These are phyloP conservation scores for Oscheius sp. DNA, from an alignment of 2,888 invertebrate genomes.

Conservation along the genomic window DNA sequence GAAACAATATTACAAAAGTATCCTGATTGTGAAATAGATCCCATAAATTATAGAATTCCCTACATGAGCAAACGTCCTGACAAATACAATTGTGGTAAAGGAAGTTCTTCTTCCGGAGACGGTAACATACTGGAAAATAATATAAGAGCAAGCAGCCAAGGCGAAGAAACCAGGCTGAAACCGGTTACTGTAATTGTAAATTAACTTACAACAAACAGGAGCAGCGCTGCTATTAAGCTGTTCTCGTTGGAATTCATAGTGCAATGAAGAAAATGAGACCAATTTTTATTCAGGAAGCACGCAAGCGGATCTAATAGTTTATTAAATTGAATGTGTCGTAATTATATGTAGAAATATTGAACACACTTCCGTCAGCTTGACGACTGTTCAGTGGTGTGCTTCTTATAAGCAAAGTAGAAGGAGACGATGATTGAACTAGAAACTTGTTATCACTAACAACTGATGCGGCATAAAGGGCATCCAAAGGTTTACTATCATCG, in stretches of 20 bases:
- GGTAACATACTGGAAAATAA: background rate
- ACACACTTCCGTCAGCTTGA: background rate
- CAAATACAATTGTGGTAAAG: constrained; percentile 17
- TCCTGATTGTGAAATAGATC: background rate
- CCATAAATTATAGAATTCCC: background rate
- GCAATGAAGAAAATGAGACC: background rate
- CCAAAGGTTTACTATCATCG: too few species aligned
- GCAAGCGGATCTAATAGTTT: too few species aligned
- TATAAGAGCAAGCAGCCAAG: background rate
- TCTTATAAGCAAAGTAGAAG: constrained; percentile 2
- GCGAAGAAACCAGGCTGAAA: constrained; percentile 10
- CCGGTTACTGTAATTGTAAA: too few species aligned
- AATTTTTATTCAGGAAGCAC: background rate
- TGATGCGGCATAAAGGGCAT: too few species aligned
- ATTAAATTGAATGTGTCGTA: too few species aligned
- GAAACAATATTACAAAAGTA: constrained; percentile 11
- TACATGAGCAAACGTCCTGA: constrained; percentile 9
- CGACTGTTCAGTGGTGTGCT: background rate
- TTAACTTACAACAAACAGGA: background rate
- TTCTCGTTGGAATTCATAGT: background rate
- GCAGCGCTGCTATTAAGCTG: background rate
- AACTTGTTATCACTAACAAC: background rate
- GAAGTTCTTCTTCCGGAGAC: background rate
- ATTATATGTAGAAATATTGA: too few species aligned
- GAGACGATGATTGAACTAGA: constrained; percentile 5